phyloP scores from a whole-genome alignment of 2,113 vertebrate genomes.

The Pao palembangensis region DNA sequence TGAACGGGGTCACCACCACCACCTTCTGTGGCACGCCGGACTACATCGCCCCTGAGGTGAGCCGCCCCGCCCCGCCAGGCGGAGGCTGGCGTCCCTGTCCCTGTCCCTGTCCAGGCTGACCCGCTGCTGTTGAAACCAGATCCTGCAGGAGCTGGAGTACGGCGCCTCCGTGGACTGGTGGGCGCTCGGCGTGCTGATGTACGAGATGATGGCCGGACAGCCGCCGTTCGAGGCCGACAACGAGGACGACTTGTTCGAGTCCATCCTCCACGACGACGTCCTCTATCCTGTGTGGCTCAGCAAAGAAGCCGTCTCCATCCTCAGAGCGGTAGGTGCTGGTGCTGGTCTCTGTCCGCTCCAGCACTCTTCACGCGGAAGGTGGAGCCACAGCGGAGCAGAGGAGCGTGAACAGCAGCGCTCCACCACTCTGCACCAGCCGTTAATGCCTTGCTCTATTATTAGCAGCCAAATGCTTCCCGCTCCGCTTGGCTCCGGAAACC shows the following conservation, averaged over 20 bases:
- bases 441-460: constrained; percentile 48
- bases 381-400: no score
- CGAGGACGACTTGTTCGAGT: constrained; percentile 97
- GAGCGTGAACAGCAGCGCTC: no score
- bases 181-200: constrained; percentile 98
- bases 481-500: no score
- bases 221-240: constrained; percentile 97
- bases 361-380: no score
- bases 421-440: constrained; percentile 35
- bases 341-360: no score
- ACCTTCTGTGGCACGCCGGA: constrained; percentile 98
- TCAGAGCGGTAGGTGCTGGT: constrained; percentile 85
- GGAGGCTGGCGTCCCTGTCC: background rate
- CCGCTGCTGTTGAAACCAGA: constrained; percentile 68
- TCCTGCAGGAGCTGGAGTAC: constrained; percentile 95
- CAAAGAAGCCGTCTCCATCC: constrained; percentile 97
- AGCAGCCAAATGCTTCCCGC: constrained; percentile 20
- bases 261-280: constrained; percentile 97
- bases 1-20: constrained; percentile 93
- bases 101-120: background rate
- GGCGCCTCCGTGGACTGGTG: constrained; percentile 98
- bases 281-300: constrained; percentile 98
- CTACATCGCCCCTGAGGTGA: constrained; percentile 97
- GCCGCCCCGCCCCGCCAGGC: background rate
- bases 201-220: constrained; percentile 99